Percentiles rank a stretch among this genome's conserved stretches.
phyloP scores from a whole-genome alignment of 2,888 invertebrate genomes.

The Nasonia oneida region DNA sequence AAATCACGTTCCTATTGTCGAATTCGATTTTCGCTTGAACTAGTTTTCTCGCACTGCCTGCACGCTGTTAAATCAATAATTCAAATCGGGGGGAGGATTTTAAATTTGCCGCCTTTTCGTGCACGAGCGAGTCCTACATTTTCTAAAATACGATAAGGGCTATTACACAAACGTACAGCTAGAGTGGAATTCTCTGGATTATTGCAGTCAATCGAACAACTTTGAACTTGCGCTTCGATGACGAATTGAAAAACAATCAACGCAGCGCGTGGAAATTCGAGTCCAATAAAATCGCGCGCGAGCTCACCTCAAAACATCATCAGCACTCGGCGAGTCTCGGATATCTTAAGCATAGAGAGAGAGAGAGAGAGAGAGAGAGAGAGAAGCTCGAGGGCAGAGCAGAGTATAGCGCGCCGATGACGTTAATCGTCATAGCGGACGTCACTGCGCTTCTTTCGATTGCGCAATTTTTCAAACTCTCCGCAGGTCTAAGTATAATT shows the following conservation, averaged over 20 bases:
- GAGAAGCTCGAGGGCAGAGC: slow-evolving; percentile 53
- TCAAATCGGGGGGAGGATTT: not conserved
- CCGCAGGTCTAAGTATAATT: slow-evolving; percentile 19
- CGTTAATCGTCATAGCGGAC: slow-evolving; percentile 64
- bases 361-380: not conserved
- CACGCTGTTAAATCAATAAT: not conserved
- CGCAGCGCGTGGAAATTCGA: not conserved
- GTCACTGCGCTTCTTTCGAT: slow-evolving; percentile 61
- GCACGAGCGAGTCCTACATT: too few species aligned
- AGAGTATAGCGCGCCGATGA: slow-evolving; percentile 54
- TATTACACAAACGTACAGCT: too few species aligned
- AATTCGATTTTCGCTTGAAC: slow-evolving; percentile 3
- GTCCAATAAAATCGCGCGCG: not conserved
- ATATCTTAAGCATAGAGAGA: slow-evolving; percentile 25
- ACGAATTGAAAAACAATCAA: not conserved
- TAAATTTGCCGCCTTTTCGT: not conserved
- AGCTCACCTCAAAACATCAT: not conserved
- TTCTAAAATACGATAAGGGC: too few species aligned
- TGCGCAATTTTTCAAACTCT: slow-evolving; percentile 55
- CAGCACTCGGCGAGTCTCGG: not conserved
- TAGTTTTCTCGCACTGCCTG: not conserved
- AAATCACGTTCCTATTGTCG: not conserved
- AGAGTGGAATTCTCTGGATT: too few species aligned
- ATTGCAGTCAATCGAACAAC: too few species aligned
- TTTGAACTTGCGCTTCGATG: too few species aligned